Evolutionary conservation across 2,797 vertebrate species (phyloP).

Genomic region (Rhinogobio ventralis): DNA sequence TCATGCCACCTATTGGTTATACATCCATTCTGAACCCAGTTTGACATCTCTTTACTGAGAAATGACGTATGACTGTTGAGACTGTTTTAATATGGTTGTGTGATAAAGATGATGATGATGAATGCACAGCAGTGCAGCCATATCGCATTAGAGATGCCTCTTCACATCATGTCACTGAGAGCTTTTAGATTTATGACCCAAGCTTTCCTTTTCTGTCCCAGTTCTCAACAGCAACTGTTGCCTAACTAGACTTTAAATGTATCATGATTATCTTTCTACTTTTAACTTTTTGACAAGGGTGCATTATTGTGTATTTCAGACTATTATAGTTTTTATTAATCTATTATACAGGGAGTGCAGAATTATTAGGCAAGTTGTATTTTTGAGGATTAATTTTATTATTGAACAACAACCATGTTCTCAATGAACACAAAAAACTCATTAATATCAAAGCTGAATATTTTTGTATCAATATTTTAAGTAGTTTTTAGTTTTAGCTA

Average conservation of each 20-base stretch:
- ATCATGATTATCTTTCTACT: background rate
- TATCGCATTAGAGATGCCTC: slow-evolving; percentile 65
- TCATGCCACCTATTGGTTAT: background rate
- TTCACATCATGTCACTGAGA: slow-evolving; percentile 72
- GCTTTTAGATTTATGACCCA: slow-evolving; percentile 70
- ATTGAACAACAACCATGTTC: no score
- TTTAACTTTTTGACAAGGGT: background rate
- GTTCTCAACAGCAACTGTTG: slow-evolving; percentile 8
- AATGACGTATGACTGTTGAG: slow-evolving; percentile 18
- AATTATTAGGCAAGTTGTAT: no score
- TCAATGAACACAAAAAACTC: no score
- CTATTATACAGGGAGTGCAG: no score
- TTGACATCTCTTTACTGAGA: slow-evolving; percentile 29
- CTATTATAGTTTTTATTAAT: background rate
- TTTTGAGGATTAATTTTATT: no score
- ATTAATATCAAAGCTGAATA: no score
- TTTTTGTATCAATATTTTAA: no score
- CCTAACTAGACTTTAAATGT: background rate
- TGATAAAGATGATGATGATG: slow-evolving; percentile 68
- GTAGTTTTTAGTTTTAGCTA: no score
- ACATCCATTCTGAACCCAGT: background rate
- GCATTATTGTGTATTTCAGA: background rate
- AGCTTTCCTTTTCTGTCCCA: slow-evolving; percentile 9
- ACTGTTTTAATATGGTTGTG: slow-evolving; percentile 49
- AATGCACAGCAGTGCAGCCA: slow-evolving; percentile 65